Conservation (phyloP, 2,113 vertebrate genomes). For the Asarcornis scutulata region DNA sequence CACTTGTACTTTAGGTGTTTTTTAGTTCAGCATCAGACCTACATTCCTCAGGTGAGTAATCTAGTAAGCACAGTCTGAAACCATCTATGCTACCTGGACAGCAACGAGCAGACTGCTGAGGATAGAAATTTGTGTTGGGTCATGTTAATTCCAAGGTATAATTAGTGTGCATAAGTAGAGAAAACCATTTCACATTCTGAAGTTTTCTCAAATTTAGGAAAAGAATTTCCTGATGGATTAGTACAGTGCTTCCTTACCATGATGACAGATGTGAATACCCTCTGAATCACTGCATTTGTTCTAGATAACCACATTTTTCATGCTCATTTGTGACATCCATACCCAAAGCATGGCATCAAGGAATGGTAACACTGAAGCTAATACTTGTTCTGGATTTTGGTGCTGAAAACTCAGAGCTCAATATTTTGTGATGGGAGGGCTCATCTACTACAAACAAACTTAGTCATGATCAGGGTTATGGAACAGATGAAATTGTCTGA, state of each 20-base stretch:
- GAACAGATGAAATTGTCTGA: neutral
- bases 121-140: neutral
- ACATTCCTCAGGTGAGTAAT: neutral
- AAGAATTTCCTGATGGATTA: neutral
- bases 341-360: neutral
- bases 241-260: neutral
- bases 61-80: neutral
- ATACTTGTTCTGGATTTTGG: neutral
- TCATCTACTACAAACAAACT: neutral
- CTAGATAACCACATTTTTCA: neutral
- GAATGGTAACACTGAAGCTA: rapidly evolving
- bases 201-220: neutral
- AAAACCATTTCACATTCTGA: neutral
- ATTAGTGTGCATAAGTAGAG: neutral
- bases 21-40: neutral
- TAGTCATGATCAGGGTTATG: neutral
- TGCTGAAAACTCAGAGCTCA: neutral
- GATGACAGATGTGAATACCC: neutral
- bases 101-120: neutral
- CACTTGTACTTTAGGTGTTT: neutral
- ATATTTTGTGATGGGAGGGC: neutral
- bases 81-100: neutral
- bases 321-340: neutral
- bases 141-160: neutral
- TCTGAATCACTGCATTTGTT: neutral